Percentiles rank a stretch among this genome's conserved stretches.
Conservation (phyloP, 2,888 invertebrate genomes). For the Conchocele bisecta region DNA sequence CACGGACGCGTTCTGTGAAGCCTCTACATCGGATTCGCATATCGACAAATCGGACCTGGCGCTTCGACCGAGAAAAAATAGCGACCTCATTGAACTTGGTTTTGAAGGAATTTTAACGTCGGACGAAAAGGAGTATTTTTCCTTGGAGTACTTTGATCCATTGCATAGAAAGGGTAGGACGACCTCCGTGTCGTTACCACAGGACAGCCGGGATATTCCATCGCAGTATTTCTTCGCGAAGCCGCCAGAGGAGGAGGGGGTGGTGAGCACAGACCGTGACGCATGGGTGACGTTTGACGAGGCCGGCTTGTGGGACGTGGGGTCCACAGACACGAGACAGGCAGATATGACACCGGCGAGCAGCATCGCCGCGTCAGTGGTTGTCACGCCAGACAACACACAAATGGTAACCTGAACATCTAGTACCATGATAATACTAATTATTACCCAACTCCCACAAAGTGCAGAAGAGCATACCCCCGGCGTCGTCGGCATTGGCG, state of each 20-base stretch:
- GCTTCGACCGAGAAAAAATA: conserved; percentile 43
- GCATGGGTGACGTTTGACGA: conserved; percentile 59
- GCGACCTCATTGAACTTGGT: conserved; percentile 69
- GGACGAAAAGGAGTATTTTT: conserved; percentile 74
- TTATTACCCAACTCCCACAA: no score
- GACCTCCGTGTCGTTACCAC: conserved; percentile 62
- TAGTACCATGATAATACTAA: no score
- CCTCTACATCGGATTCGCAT: conserved; percentile 9
- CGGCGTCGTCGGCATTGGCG: no score
- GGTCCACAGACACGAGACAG: no score
- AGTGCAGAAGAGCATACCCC: no score
- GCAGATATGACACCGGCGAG: no score
- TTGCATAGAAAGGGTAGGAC: conserved; percentile 69
- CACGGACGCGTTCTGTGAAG: conserved; percentile 23
- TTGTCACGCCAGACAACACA: no score
- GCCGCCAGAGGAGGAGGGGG: conserved; percentile 48
- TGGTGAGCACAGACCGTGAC: conserved; percentile 42
- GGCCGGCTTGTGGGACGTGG: conserved; percentile 1
- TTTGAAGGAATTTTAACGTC: conserved; percentile 54
- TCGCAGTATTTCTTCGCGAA: conserved; percentile 57
- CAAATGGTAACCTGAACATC: no score
- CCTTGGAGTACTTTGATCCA: conserved; percentile 75
- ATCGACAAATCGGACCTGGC: neutral
- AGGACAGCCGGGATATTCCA: conserved; percentile 9
- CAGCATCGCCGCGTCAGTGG: no score